A percentile compares a stretch with the other conserved stretches of the same genome.
phyloP scores from a whole-genome alignment of 37 sponge, comb jelly and placozoan species.

The Axinella damicornis region DNA sequence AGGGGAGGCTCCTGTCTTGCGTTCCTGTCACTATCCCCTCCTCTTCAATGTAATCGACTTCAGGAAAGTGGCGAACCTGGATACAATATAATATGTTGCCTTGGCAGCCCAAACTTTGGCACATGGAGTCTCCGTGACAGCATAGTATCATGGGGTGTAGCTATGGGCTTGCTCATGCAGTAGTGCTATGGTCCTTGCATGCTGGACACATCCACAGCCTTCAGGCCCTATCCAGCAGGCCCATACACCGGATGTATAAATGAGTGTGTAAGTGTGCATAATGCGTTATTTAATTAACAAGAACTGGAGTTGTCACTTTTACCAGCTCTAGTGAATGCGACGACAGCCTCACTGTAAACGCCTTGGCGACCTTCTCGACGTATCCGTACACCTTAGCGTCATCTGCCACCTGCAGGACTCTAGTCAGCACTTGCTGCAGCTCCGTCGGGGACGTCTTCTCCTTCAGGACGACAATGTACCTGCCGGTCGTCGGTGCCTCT shows the following conservation, averaged over 20 bases:
- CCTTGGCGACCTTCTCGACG: conserved; percentile 20
- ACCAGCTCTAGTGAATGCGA: conserved; percentile 10
- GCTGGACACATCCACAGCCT: no score
- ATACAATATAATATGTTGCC: neutral
- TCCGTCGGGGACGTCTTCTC: neutral
- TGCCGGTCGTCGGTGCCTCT: neutral
- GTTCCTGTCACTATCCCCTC: conserved; percentile 22
- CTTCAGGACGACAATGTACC: conserved; percentile 18
- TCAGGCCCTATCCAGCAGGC: no score
- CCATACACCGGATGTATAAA: no score
- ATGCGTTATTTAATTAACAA: no score
- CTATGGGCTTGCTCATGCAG: no score
- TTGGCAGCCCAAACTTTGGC: no score
- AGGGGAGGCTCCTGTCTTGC: conserved; percentile 13
- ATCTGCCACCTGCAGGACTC: neutral
- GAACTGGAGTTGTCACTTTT: neutral
- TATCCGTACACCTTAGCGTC: neutral
- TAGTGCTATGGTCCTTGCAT: no score
- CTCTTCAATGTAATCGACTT: conserved; percentile 40
- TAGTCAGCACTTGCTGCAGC: neutral
- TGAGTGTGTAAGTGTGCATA: no score
- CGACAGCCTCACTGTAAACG: conserved; percentile 7
- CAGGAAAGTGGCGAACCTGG: conserved; percentile 24
- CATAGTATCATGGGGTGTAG: no score
- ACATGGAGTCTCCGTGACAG: no score